These are phyloP conservation scores for Ctenosaura bakeri DNA, from an alignment of 2,797 vertebrate genomes.

Conservation along the genomic window DNA sequence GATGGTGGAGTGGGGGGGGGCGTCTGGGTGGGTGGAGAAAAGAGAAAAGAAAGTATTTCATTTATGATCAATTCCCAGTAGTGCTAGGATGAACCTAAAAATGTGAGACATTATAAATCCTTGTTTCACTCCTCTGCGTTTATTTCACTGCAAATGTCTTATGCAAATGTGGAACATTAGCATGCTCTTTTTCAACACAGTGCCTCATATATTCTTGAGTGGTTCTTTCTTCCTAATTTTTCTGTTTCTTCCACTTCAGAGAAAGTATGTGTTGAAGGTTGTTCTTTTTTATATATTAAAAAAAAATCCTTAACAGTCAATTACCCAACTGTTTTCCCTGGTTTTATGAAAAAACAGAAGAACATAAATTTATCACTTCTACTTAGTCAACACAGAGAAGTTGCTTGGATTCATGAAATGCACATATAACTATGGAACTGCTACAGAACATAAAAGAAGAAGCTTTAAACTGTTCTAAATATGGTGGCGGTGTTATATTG, in stretches of 20 bases:
- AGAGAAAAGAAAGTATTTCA: constrained; percentile 54
- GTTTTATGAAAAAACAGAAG: constrained; percentile 41
- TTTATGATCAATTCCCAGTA: constrained; percentile 55
- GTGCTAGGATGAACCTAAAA: constrained; percentile 58
- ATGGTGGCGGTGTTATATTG: not conserved
- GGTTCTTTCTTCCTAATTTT: constrained; percentile 32
- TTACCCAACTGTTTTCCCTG: constrained; percentile 53
- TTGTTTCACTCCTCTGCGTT: constrained; percentile 51
- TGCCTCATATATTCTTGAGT: constrained; percentile 45
- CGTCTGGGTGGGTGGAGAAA: not conserved
- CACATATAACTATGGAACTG: not conserved
- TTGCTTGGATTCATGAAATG: constrained; percentile 28
- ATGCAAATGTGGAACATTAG: constrained; percentile 66
- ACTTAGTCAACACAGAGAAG: constrained; percentile 19
- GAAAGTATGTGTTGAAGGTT: constrained; percentile 37
- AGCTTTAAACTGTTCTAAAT: not conserved
- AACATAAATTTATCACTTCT: constrained; percentile 27
- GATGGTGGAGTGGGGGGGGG: constrained; percentile 21
- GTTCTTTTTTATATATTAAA: not conserved
- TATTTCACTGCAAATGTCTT: constrained; percentile 66
- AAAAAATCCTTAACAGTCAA: constrained; percentile 31
- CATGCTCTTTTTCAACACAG: constrained; percentile 38
- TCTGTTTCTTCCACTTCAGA: constrained; percentile 41
- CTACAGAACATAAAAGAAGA: not conserved
- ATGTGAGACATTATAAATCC: constrained; percentile 63